These are phyloP conservation scores for Actinemys pallida DNA, from an alignment of 2,113 vertebrate species.

Conservation along the genomic window DNA sequence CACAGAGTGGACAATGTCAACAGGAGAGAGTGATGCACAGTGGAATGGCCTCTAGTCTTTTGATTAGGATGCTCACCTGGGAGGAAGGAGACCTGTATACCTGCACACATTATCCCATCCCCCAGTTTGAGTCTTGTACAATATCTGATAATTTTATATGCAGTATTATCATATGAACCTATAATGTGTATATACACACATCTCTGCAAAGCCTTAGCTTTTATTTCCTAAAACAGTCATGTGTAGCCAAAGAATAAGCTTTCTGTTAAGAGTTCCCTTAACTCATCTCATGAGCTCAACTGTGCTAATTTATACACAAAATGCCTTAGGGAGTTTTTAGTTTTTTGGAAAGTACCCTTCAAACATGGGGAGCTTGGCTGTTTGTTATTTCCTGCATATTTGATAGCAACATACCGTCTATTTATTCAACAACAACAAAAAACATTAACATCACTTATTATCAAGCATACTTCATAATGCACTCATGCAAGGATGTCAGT, in stretches of 20 bases:
- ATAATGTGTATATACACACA: background rate
- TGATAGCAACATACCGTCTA: background rate
- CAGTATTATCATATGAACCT: too few species aligned
- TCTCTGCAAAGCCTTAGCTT: background rate
- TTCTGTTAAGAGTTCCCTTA: background rate
- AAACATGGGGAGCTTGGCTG: background rate
- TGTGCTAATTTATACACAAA: background rate
- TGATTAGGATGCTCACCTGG: background rate
- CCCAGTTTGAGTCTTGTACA: background rate
- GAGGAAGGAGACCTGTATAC: too few species aligned
- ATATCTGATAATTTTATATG: background rate
- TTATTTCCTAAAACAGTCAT: background rate
- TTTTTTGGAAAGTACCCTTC: background rate
- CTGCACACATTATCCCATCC: background rate
- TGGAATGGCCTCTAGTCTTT: background rate
- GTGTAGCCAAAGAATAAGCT: background rate
- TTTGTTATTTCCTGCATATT: background rate
- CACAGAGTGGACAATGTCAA: background rate
- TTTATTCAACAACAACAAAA: background rate
- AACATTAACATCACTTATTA: background rate
- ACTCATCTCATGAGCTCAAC: background rate
- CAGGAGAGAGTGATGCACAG: background rate
- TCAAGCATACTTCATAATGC: slow-evolving; percentile 14
- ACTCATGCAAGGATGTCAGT: background rate
- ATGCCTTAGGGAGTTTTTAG: background rate